phyloP scores from a whole-genome alignment of 2,797 vertebrate genomes.

The Sebastes trivittatus region DNA sequence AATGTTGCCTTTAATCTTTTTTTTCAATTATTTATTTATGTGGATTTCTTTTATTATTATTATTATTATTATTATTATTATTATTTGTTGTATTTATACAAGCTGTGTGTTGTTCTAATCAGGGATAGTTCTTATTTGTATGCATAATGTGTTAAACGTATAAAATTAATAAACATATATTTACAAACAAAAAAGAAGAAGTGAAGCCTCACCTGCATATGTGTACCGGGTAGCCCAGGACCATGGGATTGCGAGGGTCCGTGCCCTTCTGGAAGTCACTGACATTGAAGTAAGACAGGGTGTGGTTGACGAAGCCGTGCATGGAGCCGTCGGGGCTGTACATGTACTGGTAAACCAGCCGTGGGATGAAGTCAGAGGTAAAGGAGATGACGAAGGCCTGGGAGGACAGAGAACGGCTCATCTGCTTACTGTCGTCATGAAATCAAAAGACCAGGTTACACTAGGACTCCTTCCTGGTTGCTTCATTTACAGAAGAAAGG shows the following conservation, averaged over 20 bases:
- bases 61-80: no score
- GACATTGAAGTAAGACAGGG: constrained; percentile 94
- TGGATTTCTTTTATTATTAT: no score
- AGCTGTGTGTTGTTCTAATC: no score
- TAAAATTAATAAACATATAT: background rate
- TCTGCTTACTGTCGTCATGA: background rate
- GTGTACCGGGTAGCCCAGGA: constrained; percentile 87
- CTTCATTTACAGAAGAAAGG: background rate
- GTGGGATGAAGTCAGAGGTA: constrained; percentile 98
- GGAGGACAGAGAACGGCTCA: constrained; percentile 35
- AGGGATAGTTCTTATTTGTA: no score
- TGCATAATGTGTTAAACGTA: no score
- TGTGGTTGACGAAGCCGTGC: constrained; percentile 96
- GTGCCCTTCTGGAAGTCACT: constrained; percentile 91
- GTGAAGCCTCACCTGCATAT: constrained; percentile 88
- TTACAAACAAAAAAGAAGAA: background rate
- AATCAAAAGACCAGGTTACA: background rate
- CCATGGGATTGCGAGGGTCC: constrained; percentile 83
- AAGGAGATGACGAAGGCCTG: constrained; percentile 98
- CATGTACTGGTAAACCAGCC: constrained; percentile 95
- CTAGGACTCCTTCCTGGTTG: background rate
- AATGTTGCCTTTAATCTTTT: no score
- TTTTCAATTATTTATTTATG: no score
- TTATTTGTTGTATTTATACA: no score
- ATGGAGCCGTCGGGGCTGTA: constrained; percentile 94